These are phyloP conservation scores for Cheilosia urbana DNA, from an alignment of 2,888 invertebrate species.

Conservation along the genomic window DNA sequence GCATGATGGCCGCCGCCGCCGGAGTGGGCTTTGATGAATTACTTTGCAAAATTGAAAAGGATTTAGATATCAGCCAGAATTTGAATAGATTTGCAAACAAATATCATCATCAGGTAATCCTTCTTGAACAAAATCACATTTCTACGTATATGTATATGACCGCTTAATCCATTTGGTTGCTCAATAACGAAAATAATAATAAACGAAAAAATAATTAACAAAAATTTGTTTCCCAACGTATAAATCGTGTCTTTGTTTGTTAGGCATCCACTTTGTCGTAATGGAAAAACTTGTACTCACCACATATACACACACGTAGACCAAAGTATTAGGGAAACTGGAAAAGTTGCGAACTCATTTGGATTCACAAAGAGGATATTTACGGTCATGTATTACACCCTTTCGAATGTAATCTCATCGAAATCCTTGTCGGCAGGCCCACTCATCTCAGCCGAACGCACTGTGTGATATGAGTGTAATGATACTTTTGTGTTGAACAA, in stretches of 20 bases:
- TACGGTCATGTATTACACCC: constrained; percentile 65
- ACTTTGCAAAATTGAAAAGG: too few relatives aligned
- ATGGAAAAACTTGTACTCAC: constrained; percentile 53
- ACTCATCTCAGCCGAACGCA: constrained; percentile 16
- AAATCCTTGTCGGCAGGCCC: constrained; percentile 39
- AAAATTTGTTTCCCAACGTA: constrained; percentile 29
- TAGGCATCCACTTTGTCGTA: constrained; percentile 52
- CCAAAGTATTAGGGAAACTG: constrained; percentile 47
- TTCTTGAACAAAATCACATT: too few relatives aligned
- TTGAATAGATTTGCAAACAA: too few relatives aligned
- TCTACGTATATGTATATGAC: too few relatives aligned
- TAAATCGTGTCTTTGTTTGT: constrained; percentile 57
- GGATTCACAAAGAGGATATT: constrained; percentile 60
- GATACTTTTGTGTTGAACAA: constrained; percentile 54
- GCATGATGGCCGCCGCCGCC: too few relatives aligned
- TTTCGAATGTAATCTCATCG: constrained; percentile 65
- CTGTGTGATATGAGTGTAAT: constrained; percentile 34
- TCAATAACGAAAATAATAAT: constrained; percentile 9
- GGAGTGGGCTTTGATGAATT: too few relatives aligned
- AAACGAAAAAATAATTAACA: constrained; percentile 67
- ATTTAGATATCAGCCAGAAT: too few relatives aligned
- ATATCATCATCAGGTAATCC: too few relatives aligned
- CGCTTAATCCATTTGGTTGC: neutral
- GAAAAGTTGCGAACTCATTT: constrained; percentile 69
- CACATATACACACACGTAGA: constrained; percentile 18